Evolutionary conservation across 2,797 vertebrate genomes (phyloP).

Genomic region (Macroramphosus scolopax): DNA sequence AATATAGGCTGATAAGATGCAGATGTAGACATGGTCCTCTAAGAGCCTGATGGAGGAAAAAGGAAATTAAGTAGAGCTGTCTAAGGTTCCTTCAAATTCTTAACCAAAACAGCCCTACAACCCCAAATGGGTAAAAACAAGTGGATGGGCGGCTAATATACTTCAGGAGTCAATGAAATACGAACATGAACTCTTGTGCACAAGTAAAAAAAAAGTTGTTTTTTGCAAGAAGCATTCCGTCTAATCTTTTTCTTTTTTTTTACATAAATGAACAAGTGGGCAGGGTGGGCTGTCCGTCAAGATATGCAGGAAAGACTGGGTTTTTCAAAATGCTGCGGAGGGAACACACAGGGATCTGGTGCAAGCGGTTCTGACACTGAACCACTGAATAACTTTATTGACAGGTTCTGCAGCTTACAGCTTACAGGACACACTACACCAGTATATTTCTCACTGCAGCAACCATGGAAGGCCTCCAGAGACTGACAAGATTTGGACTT

Average conservation of each 20-base stretch:
- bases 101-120: too few species aligned
- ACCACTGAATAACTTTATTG: constrained; percentile 78
- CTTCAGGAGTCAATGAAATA: constrained; percentile 1
- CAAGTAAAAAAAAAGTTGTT: constrained; percentile 12
- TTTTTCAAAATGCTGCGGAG: constrained; percentile 67
- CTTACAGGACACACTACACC: constrained; percentile 77
- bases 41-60: constrained; percentile 4
- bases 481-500: constrained; percentile 45
- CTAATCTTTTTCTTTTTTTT: not conserved
- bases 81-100: constrained; percentile 25
- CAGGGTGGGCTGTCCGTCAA: constrained; percentile 21
- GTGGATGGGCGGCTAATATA: not conserved
- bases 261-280: constrained; percentile 9
- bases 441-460: constrained; percentile 66
- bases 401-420: constrained; percentile 79
- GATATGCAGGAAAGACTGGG: constrained; percentile 38
- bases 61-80: constrained; percentile 2
- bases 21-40: not conserved
- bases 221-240: constrained; percentile 7
- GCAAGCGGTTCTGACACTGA: constrained; percentile 70
- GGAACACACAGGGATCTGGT: constrained; percentile 79
- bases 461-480: constrained; percentile 58
- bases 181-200: constrained; percentile 3
- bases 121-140: constrained; percentile 14
- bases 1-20: constrained; percentile 8